phyloP scores from a whole-genome alignment of 2,888 invertebrate species.

The Lasioglossum calceatum region DNA sequence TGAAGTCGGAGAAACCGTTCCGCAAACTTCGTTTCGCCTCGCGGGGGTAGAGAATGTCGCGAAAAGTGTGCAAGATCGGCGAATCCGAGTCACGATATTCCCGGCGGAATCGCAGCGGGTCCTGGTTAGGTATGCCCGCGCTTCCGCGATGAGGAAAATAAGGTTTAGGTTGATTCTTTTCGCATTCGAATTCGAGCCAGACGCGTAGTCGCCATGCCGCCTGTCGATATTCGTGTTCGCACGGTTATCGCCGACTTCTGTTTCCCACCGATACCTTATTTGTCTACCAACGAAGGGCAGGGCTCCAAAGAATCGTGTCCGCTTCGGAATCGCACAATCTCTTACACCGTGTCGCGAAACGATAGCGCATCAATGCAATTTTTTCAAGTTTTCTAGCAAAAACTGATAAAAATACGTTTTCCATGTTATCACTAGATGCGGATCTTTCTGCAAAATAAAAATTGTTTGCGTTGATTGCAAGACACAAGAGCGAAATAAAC shows the following conservation, averaged over 20 bases:
- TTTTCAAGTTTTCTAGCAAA: neutral
- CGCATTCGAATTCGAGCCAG: constrained; percentile 41
- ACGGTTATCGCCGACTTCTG: constrained; percentile 14
- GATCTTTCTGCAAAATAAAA: no score
- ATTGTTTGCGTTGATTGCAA: no score
- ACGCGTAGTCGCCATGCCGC: constrained; percentile 26
- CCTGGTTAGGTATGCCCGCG: constrained; percentile 36
- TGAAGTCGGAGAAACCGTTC: constrained; percentile 66
- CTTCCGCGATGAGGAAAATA: constrained; percentile 39
- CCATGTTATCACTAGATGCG: no score
- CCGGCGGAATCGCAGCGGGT: constrained; percentile 42
- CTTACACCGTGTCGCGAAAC: neutral
- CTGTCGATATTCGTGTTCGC: neutral
- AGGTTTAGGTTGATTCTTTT: constrained; percentile 49
- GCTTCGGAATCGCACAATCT: neutral
- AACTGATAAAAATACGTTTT: neutral
- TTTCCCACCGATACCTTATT: constrained; percentile 17
- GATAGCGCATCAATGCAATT: neutral
- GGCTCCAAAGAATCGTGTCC: neutral
- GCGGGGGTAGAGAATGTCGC: constrained; percentile 55
- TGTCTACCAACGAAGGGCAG: neutral
- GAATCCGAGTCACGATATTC: constrained; percentile 68
- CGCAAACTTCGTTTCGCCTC: constrained; percentile 66
- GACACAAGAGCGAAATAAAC: no score
- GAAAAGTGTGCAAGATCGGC: constrained; percentile 62